Evolutionary conservation across 2,113 vertebrate genomes (phyloP).

Genomic region (Nanorana parkeri): DNA sequence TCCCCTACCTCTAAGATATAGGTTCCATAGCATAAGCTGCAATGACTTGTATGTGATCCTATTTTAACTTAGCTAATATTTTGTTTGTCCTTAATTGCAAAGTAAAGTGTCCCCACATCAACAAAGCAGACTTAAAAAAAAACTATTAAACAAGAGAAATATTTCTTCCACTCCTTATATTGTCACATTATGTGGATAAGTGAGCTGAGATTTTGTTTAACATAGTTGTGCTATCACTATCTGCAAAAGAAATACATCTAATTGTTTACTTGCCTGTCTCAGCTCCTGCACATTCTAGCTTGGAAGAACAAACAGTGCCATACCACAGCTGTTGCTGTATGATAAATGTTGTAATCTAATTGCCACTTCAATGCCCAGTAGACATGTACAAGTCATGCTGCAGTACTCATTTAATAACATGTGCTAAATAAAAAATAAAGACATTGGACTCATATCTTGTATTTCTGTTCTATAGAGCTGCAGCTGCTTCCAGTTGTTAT

Average conservation of each 20-base stretch:
- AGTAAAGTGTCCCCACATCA: too few species aligned
- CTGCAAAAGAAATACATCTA: constrained; percentile 16
- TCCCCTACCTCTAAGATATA: too few species aligned
- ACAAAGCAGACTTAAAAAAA: neutral
- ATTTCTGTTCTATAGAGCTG: neutral
- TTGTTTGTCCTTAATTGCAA: too few species aligned
- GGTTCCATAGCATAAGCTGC: too few species aligned
- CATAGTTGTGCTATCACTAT: constrained; percentile 24
- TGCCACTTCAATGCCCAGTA: constrained; percentile 46
- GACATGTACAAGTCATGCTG: constrained; percentile 34
- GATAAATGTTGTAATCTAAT: constrained; percentile 54
- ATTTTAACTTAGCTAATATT: too few species aligned
- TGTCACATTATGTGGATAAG: neutral
- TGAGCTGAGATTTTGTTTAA: constrained; percentile 5
- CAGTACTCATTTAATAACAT: constrained; percentile 34
- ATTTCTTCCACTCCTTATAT: neutral
- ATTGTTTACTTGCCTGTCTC: constrained; percentile 24
- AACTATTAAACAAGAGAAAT: neutral
- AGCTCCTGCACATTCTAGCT: constrained; percentile 30
- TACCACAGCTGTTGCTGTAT: constrained; percentile 44
- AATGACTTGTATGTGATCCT: too few species aligned
- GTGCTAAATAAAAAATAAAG: constrained; percentile 48
- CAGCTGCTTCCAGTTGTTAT: constrained; percentile 31
- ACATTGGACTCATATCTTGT: neutral
- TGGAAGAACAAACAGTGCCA: constrained; percentile 36